phyloP scores from a whole-genome alignment of 2,113 vertebrate species.

The Suncus etruscus region DNA sequence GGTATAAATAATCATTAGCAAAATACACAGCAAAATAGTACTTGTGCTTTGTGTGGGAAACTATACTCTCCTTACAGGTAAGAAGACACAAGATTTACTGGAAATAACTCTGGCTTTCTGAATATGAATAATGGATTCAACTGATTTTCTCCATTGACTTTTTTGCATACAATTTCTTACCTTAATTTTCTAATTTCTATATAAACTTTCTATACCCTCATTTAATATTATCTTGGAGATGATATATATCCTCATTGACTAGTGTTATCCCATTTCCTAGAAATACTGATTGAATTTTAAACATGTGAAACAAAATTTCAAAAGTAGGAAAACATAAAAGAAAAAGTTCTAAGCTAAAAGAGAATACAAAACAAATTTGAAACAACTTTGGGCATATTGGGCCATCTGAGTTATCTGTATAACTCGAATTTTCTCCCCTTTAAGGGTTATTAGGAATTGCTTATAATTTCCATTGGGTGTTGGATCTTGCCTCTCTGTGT shows the following conservation, averaged over 20 bases:
- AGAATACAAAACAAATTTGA: slow-evolving; percentile 12
- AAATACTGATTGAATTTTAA: slow-evolving; percentile 24
- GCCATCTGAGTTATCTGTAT: not conserved
- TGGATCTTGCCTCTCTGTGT: not conserved
- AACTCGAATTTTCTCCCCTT: not conserved
- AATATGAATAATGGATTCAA: not conserved
- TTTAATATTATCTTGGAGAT: slow-evolving; percentile 14
- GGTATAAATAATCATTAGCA: slow-evolving; percentile 29
- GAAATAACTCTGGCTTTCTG: not conserved
- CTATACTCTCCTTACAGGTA: not conserved
- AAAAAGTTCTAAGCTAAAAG: not conserved
- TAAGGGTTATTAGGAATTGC: not conserved
- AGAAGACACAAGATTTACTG: not conserved
- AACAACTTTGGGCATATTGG: not conserved
- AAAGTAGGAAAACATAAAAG: slow-evolving; percentile 36
- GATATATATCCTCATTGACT: not conserved
- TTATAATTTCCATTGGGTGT: slow-evolving; percentile 49
- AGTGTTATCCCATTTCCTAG: slow-evolving; percentile 37
- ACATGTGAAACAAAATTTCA: slow-evolving; percentile 37
- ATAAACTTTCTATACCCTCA: not conserved
- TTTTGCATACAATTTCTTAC: not conserved
- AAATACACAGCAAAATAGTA: slow-evolving; percentile 36
- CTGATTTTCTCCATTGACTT: not conserved
- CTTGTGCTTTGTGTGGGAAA: not conserved
- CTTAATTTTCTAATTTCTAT: slow-evolving; percentile 16